Base-by-base conservation (phyloP, 2,888 invertebrate genomes). In the Choristoneura rosaceana region DNA sequence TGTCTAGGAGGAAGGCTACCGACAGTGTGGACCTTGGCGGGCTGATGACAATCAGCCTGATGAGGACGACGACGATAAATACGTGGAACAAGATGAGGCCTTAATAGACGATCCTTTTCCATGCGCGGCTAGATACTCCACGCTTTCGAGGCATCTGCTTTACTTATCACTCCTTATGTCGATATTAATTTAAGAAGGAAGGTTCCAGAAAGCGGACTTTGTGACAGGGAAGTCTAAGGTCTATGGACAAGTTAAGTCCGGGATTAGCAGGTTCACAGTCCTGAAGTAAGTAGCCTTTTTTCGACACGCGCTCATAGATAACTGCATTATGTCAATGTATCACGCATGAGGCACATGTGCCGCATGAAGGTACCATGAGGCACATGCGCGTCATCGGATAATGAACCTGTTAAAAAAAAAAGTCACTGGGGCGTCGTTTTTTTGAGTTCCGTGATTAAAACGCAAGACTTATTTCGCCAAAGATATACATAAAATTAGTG, bases 21-120 rank as follows among this genome's bases (percentile, higher is more conserved):
- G 93, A 64, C 93, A 94, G 70, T 94, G 93, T 77, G 93, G 91
- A 0, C 88, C 89, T 0, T 94, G 93, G 93, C 76, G 90, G 0
- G 92, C 93, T 0, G 87, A 93, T 65, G 9, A 62, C 43, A n/a
- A 25, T 0, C 71, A 67, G 55, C 64, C 60, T 0, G 52, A 55
- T 2, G 71, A 68, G 4, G 68, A 71, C 4, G 60, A 69, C 14
- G 65, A 67, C 9, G 50, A 25, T 17, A 43, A 41, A 25, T 41
- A 45, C 43, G 7, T 10, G 17, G 41, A 62, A n/a, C 38, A 59
- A 33, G 33, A 59, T 9, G 59, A 59, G 7, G 59, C 33, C n/a
- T 55, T 55, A 9, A 0, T 8, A 12, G 33, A 58, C 4, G 38
- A 38, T 4, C 38, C 38, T 4, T 38, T 38, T 38, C 38, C 38